Percentiles rank a stretch among this genome's conserved stretches.
Evolutionary conservation across 2,888 invertebrate species (phyloP).

Genomic region (Gortyna flavago): DNA sequence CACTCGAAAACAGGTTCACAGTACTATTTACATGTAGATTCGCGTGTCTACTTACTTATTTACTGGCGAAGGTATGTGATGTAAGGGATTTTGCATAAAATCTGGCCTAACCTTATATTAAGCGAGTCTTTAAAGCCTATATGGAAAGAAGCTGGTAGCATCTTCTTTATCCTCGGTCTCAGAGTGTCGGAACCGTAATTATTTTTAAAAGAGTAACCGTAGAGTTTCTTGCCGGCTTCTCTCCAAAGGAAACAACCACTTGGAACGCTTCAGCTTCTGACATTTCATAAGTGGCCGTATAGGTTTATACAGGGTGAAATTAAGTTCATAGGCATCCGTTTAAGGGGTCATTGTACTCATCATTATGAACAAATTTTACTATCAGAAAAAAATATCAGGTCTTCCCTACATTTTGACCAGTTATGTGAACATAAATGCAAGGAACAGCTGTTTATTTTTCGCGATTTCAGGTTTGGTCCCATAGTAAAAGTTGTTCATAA

Average conservation of each 20-base stretch:
- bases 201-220: background rate
- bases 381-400: too few relatives aligned
- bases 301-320: too few relatives aligned
- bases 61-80: background rate
- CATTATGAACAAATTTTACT: too few relatives aligned
- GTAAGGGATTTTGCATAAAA: background rate
- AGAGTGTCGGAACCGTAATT: background rate
- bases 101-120: background rate
- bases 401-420: too few relatives aligned
- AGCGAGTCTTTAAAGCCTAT: background rate
- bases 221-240: background rate
- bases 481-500: too few relatives aligned
- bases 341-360: too few relatives aligned
- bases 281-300: too few relatives aligned
- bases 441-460: too few relatives aligned
- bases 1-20: slow-evolving; percentile 41
- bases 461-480: too few relatives aligned
- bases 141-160: background rate
- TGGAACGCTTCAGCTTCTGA: background rate
- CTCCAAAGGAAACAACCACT: background rate
- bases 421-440: too few relatives aligned
- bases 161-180: background rate
- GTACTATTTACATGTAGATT: slow-evolving; percentile 31
- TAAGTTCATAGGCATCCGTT: too few relatives aligned
- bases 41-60: slow-evolving; percentile 18